A percentile compares a stretch with the other conserved stretches of the same genome.
phyloP scores from a whole-genome alignment of 2,113 vertebrate species.

The Rhabdornis inornatus region DNA sequence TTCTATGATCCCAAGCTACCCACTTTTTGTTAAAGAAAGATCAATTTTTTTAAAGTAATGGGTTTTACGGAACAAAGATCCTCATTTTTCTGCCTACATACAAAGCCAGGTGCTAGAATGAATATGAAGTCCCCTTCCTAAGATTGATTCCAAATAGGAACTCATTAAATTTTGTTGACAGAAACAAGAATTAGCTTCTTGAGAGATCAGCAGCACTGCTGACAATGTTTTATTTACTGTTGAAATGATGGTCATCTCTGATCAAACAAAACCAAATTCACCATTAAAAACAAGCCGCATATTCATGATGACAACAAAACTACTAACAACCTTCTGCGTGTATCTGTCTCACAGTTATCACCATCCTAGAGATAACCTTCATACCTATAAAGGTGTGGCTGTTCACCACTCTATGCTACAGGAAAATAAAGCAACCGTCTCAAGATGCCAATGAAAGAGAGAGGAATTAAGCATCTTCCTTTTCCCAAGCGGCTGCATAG shows the following conservation, averaged over 20 bases:
- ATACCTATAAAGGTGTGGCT: background rate
- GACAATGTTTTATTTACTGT: background rate
- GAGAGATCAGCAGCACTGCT: background rate
- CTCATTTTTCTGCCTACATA: background rate
- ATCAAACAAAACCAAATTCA: background rate
- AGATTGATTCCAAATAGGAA: background rate
- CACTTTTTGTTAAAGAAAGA: background rate
- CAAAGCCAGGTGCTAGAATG: background rate
- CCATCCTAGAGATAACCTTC: background rate
- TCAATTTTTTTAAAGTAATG: accelerated
- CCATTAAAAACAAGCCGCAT: background rate
- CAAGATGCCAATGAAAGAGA: background rate
- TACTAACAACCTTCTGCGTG: background rate
- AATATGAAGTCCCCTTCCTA: background rate
- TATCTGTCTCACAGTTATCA: background rate
- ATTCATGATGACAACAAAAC: background rate
- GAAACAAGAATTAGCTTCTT: background rate
- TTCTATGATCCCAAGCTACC: background rate
- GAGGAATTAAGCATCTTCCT: background rate
- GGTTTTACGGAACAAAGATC: background rate
- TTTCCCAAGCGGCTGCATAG: accelerated
- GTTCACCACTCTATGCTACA: accelerated
- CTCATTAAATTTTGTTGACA: background rate
- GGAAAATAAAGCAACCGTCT: background rate
- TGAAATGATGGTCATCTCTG: background rate